Conservation (phyloP, 92 coral and sea anemone species). For the Porites evermanni region DNA sequence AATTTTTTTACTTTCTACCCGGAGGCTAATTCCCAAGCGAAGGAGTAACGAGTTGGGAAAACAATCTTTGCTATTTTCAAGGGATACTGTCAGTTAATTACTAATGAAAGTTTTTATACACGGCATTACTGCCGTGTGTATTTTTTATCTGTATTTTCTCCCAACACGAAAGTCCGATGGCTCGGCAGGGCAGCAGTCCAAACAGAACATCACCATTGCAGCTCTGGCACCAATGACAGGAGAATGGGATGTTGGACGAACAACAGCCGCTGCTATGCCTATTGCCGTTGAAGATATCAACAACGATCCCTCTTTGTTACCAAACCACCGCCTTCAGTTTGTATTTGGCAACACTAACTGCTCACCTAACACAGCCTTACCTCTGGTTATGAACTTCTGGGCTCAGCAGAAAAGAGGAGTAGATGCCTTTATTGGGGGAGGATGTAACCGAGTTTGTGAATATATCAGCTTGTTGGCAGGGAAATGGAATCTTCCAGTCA, state of each 20-base stretch:
- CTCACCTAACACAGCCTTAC: constrained; percentile 79
- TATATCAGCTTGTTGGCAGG: constrained; percentile 88
- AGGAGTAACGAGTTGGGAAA: not conserved
- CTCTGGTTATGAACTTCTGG: constrained; percentile 87
- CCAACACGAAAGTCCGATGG: constrained; percentile 12
- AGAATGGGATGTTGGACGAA: constrained; percentile 90
- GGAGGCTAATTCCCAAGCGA: not conserved
- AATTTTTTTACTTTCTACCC: not conserved
- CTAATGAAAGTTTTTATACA: constrained; percentile 32
- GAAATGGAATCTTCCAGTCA: constrained; percentile 86
- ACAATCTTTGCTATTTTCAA: not conserved
- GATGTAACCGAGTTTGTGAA: constrained; percentile 87
- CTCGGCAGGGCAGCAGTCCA: constrained; percentile 15
- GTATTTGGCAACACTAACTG: constrained; percentile 89
- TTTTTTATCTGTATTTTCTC: constrained; percentile 25
- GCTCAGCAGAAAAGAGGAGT: constrained; percentile 78
- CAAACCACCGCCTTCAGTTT: constrained; percentile 79
- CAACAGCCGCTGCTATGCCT: constrained; percentile 90
- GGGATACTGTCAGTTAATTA: not conserved
- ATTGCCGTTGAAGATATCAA: constrained; percentile 90
- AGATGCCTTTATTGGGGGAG: constrained; percentile 89
- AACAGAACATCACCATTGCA: constrained; percentile 74
- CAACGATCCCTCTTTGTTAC: constrained; percentile 69
- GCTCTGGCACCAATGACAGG: constrained; percentile 90
- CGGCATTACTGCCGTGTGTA: constrained; percentile 28